phyloP scores from a whole-genome alignment of 2,888 invertebrate genomes.

The Drosophila barbarae region DNA sequence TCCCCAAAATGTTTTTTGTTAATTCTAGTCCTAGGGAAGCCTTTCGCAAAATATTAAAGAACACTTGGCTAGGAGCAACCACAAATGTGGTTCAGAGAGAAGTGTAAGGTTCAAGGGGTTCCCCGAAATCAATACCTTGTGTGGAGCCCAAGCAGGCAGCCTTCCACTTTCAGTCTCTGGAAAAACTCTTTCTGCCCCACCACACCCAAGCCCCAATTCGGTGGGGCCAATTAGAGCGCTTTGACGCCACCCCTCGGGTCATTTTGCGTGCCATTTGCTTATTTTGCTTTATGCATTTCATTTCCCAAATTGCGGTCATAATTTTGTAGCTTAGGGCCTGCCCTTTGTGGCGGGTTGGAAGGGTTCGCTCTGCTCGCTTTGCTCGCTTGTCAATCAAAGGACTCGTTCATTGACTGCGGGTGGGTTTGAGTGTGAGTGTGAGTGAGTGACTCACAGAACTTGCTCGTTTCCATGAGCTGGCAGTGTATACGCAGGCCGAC shows the following conservation, averaged over 20 bases:
- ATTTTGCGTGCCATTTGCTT: constrained; percentile 46
- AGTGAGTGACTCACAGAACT: constrained; percentile 4
- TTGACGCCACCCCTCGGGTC: constrained; percentile 40
- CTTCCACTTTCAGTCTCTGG: background rate
- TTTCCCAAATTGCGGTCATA: constrained; percentile 45
- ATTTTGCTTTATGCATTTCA: constrained; percentile 45
- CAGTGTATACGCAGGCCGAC: constrained; percentile 13
- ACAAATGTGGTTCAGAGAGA: background rate
- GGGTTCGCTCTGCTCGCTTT: background rate
- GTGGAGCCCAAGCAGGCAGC: background rate
- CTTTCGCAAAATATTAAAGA: background rate
- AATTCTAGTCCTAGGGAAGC: background rate
- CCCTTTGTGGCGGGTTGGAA: constrained; percentile 15
- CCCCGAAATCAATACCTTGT: background rate
- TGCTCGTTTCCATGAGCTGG: background rate
- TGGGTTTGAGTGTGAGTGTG: background rate
- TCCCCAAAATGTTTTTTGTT: background rate
- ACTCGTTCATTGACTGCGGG: background rate
- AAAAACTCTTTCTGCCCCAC: background rate
- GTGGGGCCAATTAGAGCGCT: constrained; percentile 38
- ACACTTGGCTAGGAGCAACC: background rate
- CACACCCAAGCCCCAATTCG: background rate
- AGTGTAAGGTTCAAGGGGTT: background rate
- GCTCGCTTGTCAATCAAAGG: constrained; percentile 12
- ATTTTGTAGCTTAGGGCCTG: constrained; percentile 39